A percentile compares a stretch with the other conserved stretches of the same genome.
phyloP scores from a whole-genome alignment of 2,113 vertebrate species.

The Sebastes fasciatus region DNA sequence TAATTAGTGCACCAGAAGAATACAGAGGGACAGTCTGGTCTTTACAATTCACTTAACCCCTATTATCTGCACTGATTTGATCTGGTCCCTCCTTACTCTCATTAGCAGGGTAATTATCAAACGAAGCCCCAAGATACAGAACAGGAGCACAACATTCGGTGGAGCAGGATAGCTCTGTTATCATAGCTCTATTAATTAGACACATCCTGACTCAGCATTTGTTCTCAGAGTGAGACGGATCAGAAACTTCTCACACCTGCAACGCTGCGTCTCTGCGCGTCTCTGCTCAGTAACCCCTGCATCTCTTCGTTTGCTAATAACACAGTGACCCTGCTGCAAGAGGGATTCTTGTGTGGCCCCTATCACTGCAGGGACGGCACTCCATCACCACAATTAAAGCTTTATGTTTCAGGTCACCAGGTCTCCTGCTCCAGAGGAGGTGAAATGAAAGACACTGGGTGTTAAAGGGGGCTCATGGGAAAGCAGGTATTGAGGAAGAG shows the following conservation, averaged over 20 bases:
- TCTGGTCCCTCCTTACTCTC: constrained; percentile 42
- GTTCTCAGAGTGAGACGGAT: constrained; percentile 8
- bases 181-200: constrained; percentile 59
- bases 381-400: constrained; percentile 72
- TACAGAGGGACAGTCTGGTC: constrained; percentile 43
- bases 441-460: constrained; percentile 76
- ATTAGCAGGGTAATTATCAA: constrained; percentile 75
- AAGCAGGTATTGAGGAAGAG: constrained; percentile 3
- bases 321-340: constrained; percentile 60
- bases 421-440: constrained; percentile 57
- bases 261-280: not conserved
- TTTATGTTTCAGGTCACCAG: constrained; percentile 58
- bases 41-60: constrained; percentile 68
- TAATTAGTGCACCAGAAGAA: constrained; percentile 54
- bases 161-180: constrained; percentile 39
- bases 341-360: constrained; percentile 37
- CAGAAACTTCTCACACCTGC: constrained; percentile 26
- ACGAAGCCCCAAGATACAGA: constrained; percentile 57
- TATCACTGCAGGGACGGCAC: constrained; percentile 47
- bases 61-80: constrained; percentile 63
- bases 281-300: not conserved
- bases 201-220: constrained; percentile 46
- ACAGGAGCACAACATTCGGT: constrained; percentile 51
- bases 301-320: constrained; percentile 57
- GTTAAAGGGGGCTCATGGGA: constrained; percentile 52